A percentile compares a stretch with the other conserved stretches of the same genome.
These are phyloP conservation scores for Tauraco hartlaubi DNA, from an alignment of 2,797 vertebrate genomes.

Conservation along the genomic window DNA sequence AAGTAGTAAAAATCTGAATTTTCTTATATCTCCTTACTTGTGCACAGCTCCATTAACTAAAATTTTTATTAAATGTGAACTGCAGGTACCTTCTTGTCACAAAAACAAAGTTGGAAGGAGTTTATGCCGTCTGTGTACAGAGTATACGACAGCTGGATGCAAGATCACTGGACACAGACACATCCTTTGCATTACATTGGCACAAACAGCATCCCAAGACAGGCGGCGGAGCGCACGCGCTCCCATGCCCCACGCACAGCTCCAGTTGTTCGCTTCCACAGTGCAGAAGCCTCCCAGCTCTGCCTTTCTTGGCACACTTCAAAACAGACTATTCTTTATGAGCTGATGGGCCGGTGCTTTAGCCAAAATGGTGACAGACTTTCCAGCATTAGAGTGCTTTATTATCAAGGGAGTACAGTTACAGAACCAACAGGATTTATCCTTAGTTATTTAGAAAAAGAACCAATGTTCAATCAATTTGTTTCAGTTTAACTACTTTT, in stretches of 20 bases:
- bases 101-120: not conserved
- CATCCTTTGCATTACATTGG: not conserved
- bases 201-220: not conserved
- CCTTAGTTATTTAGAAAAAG: slow-evolving; percentile 75
- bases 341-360: slow-evolving; percentile 64
- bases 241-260: not conserved
- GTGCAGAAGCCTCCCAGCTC: not conserved
- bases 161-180: not conserved
- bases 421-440: slow-evolving; percentile 80
- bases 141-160: not conserved
- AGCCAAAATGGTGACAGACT: slow-evolving; percentile 64
- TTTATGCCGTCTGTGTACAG: not conserved
- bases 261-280: not conserved
- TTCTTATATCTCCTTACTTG: not conserved
- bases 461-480: slow-evolving; percentile 60
- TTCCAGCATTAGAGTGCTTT: slow-evolving; percentile 66
- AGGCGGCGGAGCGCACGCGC: fast-evolving
- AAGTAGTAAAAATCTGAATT: slow-evolving; percentile 26
- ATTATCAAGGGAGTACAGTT: slow-evolving; percentile 74
- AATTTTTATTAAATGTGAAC: not conserved
- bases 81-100: not conserved
- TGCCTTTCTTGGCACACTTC: slow-evolving; percentile 25
- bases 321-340: slow-evolving; percentile 35
- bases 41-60: slow-evolving; percentile 12
- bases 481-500: slow-evolving; percentile 74